These are phyloP conservation scores for Hipparchia sbordonii DNA, from an alignment of 2,888 invertebrate species.

Conservation along the genomic window DNA sequence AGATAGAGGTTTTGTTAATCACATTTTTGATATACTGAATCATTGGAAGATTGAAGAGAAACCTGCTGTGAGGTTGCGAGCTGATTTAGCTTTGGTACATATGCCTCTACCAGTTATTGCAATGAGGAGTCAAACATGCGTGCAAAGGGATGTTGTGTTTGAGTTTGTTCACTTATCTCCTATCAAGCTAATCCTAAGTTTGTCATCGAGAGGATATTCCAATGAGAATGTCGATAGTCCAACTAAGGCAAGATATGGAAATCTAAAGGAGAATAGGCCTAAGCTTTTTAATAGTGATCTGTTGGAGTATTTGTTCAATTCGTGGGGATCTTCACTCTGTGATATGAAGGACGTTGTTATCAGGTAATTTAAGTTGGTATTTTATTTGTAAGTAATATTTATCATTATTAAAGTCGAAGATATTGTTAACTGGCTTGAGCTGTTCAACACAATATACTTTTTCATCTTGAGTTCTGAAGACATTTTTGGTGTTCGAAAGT, in stretches of 20 bases:
- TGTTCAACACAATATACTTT: no score
- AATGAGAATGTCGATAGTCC: conserved; percentile 62
- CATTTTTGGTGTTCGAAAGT: no score
- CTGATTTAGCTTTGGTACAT: conserved; percentile 83
- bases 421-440: no score
- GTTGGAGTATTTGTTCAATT: conserved; percentile 84
- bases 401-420: no score
- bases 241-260: conserved; percentile 56
- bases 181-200: conserved; percentile 83
- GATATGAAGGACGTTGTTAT: conserved; percentile 86
- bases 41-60: conserved; percentile 83
- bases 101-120: conserved; percentile 80
- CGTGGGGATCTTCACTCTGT: conserved; percentile 85
- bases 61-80: conserved; percentile 81
- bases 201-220: conserved; percentile 76
- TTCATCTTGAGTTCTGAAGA: no score
- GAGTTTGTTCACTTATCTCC: conserved; percentile 84
- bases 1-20: conserved; percentile 86
- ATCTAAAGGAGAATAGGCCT: conserved; percentile 73
- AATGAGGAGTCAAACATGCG: conserved; percentile 65
- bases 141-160: conserved; percentile 72
- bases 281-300: conserved; percentile 83
- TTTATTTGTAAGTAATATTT: no score
- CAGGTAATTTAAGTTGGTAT: conserved; percentile 63
- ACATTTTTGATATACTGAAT: conserved; percentile 84